These are phyloP conservation scores for Pampus argenteus DNA, from an alignment of 2,797 vertebrate genomes.

Conservation along the genomic window DNA sequence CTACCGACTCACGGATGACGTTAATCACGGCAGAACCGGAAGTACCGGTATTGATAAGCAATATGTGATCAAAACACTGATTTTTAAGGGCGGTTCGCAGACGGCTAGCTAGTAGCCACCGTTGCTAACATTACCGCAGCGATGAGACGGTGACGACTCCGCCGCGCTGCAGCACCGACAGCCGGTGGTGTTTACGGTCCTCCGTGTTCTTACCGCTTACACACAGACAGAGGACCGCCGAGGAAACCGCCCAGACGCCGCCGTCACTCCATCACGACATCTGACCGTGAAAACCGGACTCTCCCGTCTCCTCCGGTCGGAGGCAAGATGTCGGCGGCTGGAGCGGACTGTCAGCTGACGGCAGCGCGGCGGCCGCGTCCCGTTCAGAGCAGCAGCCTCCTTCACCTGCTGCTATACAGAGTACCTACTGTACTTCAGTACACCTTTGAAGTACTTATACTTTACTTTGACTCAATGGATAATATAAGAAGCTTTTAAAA, in stretches of 20 bases:
- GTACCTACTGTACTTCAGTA: too few relatives aligned
- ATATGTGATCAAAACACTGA: not conserved
- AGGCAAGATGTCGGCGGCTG: conserved; percentile 69
- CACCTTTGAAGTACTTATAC: too few relatives aligned
- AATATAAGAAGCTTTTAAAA: too few relatives aligned
- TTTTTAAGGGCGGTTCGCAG: not conserved
- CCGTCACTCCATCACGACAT: not conserved
- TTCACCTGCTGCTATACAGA: too few relatives aligned
- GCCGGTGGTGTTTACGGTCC: not conserved
- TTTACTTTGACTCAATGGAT: too few relatives aligned
- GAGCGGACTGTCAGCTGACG: conserved; percentile 59
- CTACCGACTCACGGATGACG: fast-evolving
- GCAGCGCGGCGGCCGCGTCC: conserved; percentile 50
- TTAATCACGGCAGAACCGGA: fast-evolving
- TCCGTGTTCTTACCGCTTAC: conserved; percentile 5
- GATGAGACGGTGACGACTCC: conserved; percentile 24
- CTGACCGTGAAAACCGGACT: conserved; percentile 35
- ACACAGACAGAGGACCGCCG: not conserved
- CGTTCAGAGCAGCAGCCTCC: not conserved
- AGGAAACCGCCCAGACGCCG: not conserved
- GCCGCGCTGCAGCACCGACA: conserved; percentile 38
- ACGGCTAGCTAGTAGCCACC: conserved; percentile 25
- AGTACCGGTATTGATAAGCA: fast-evolving
- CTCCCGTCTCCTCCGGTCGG: conserved; percentile 33
- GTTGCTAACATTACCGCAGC: conserved; percentile 48